These are phyloP conservation scores for Acinonyx jubatus DNA, from an alignment of 2,113 vertebrate species.

Conservation along the genomic window DNA sequence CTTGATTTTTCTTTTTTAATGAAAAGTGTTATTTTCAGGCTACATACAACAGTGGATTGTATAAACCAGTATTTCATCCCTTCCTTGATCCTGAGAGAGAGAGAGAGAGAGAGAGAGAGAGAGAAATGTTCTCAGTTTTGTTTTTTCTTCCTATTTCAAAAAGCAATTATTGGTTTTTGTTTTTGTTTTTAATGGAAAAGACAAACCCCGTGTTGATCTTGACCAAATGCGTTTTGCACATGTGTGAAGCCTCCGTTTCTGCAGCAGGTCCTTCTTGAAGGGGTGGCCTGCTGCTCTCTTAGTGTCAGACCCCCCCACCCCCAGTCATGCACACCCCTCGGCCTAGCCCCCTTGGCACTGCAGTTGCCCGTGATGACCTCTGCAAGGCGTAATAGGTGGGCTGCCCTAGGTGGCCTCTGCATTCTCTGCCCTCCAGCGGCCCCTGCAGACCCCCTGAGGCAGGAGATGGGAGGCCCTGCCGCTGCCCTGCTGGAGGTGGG, in stretches of 20 bases:
- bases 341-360: constrained; percentile 83
- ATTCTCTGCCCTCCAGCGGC: neutral
- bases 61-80: constrained; percentile 88
- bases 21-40: constrained; percentile 87
- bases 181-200: constrained; percentile 69
- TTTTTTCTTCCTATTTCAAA: constrained; percentile 58
- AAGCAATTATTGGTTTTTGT: constrained; percentile 61
- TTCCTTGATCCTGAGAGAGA: constrained; percentile 75
- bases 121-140: constrained; percentile 74
- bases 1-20: constrained; percentile 66
- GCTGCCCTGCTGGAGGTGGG: neutral
- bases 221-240: constrained; percentile 99
- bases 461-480: neutral
- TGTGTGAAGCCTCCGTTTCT: constrained; percentile 88
- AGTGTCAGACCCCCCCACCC: constrained; percentile 67
- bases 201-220: constrained; percentile 88
- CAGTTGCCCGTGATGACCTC: constrained; percentile 72
- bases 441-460: neutral
- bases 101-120: constrained; percentile 47
- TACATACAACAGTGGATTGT: constrained; percentile 84
- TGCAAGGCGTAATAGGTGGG: constrained; percentile 75
- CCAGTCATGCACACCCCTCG: constrained; percentile 69
- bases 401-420: neutral
- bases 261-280: constrained; percentile 85
- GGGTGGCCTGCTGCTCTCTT: constrained; percentile 82